These are phyloP conservation scores for Sphaerophoria rueppellii DNA, from an alignment of 2,888 invertebrate genomes.

Conservation along the genomic window DNA sequence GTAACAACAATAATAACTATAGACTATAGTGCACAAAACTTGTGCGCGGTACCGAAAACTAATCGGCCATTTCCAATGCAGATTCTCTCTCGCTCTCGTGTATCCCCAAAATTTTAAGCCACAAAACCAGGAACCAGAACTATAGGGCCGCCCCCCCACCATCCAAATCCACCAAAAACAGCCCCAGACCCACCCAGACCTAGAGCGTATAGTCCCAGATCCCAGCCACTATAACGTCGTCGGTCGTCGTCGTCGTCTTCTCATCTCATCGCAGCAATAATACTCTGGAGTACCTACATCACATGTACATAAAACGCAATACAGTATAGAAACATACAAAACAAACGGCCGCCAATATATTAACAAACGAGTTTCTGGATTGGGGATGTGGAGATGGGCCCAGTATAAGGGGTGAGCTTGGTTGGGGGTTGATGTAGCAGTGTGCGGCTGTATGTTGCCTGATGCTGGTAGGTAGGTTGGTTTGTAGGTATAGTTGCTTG, in stretches of 20 bases:
- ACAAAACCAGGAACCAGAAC: constrained; percentile 38
- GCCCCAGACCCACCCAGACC: constrained; percentile 15
- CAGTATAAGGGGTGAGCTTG: constrained; percentile 2
- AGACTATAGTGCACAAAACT: constrained; percentile 36
- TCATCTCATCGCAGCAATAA: constrained; percentile 48
- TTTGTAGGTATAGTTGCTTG: constrained; percentile 9
- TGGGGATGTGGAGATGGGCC: neutral
- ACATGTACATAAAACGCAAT: constrained; percentile 53
- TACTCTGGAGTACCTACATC: constrained; percentile 44
- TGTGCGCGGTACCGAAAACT: constrained; percentile 66
- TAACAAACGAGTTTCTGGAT: constrained; percentile 58
- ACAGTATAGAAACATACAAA: constrained; percentile 57
- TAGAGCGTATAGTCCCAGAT: neutral
- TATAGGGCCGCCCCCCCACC: neutral
- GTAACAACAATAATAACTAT: constrained; percentile 39
- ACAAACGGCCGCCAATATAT: constrained; percentile 73
- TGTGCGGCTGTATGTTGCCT: constrained; percentile 3
- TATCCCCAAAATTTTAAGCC: constrained; percentile 58
- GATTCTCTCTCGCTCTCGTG: constrained; percentile 70
- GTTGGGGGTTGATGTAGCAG: constrained; percentile 45
- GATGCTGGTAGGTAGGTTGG: constrained; percentile 28
- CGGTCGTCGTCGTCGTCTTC: constrained; percentile 34
- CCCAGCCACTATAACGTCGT: constrained; percentile 15
- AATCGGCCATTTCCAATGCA: constrained; percentile 73
- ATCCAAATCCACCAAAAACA: neutral